Evolutionary conservation across 2,113 vertebrate species (phyloP).

Genomic region (Paradoxurus hermaphroditus): DNA sequence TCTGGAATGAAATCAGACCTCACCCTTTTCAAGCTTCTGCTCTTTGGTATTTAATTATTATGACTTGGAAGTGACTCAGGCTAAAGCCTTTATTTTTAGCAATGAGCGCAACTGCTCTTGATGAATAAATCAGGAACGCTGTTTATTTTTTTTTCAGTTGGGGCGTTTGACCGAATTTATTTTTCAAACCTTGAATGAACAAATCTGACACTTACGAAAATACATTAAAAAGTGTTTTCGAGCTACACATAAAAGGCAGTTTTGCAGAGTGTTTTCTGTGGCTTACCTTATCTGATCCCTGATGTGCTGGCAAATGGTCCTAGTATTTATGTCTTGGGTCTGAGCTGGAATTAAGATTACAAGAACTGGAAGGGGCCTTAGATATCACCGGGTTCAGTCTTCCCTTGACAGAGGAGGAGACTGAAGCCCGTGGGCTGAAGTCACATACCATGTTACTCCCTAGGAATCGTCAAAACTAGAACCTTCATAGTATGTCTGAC

Average conservation of each 20-base stretch:
- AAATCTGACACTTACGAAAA: conserved; percentile 37
- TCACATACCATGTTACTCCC: neutral
- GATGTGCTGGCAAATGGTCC: neutral
- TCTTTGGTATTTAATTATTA: conserved; percentile 50
- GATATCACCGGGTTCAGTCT: neutral
- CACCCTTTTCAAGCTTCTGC: conserved; percentile 20
- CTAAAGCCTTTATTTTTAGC: neutral
- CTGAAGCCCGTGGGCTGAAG: neutral
- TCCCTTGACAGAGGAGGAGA: neutral
- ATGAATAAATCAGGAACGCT: conserved; percentile 16
- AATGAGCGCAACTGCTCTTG: conserved; percentile 34
- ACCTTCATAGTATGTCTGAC: neutral
- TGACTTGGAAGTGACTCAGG: conserved; percentile 48
- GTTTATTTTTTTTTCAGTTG: conserved; percentile 1
- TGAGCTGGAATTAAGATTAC: neutral
- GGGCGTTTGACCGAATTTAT: conserved; percentile 1
- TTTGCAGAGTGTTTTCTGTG: neutral
- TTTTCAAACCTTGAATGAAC: conserved; percentile 41
- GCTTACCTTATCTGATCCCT: neutral
- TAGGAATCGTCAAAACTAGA: neutral
- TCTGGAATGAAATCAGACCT: conserved; percentile 33
- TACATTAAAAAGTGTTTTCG: neutral
- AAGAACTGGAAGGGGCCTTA: neutral
- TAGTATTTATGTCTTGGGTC: neutral
- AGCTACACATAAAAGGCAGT: neutral